Evolutionary conservation across 2,113 vertebrate species (phyloP).

Genomic region (Nothocercus nigrocapillus): DNA sequence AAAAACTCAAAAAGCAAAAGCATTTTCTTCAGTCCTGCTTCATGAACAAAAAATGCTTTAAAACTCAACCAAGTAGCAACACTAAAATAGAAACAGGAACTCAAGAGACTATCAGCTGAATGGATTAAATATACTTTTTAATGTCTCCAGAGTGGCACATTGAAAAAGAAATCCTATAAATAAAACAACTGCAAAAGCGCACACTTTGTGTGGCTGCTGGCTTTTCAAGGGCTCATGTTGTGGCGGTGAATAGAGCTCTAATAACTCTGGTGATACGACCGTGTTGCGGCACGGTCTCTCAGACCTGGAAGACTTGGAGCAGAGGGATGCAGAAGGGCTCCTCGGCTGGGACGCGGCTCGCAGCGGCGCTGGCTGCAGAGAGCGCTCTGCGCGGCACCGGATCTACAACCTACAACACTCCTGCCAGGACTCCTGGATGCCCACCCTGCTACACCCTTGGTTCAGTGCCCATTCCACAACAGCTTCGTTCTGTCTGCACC

Average conservation of each 20-base stretch:
- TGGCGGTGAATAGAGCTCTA: background rate
- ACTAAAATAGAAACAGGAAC: conserved; percentile 7
- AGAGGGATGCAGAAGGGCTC: background rate
- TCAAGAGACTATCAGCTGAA: background rate
- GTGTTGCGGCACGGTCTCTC: background rate
- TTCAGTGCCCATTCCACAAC: background rate
- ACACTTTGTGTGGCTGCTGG: background rate
- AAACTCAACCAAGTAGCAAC: conserved; percentile 32
- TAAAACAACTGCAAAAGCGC: background rate
- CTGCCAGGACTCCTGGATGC: background rate
- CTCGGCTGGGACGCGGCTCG: background rate
- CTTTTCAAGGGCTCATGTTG: background rate
- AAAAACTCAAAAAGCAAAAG: background rate
- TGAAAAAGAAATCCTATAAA: conserved; percentile 26
- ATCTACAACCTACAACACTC: background rate
- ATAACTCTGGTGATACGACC: background rate
- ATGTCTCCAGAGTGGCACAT: background rate
- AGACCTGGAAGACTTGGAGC: background rate
- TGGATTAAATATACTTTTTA: conserved; percentile 23
- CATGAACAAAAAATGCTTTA: conserved; percentile 33
- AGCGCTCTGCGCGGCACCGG: background rate
- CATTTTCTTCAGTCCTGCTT: conserved; percentile 2
- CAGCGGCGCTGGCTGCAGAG: background rate
- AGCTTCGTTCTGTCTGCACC: background rate
- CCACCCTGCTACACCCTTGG: background rate